phyloP scores from a whole-genome alignment of 1,140 invertebrate genomes.

The Ditylenchus dipsaci region DNA sequence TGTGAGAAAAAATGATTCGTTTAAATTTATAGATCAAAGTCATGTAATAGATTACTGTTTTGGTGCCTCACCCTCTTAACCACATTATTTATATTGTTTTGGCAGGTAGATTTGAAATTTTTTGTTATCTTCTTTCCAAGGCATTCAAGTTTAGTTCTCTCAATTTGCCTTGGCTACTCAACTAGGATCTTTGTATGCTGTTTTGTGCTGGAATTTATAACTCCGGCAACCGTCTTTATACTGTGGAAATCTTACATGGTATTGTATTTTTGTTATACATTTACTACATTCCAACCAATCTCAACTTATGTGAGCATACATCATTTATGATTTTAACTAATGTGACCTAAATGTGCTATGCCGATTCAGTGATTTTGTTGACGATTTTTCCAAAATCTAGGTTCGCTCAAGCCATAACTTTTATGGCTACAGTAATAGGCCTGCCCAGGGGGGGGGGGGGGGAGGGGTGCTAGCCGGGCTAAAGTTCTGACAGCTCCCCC shows the following conservation, averaged over 20 bases:
- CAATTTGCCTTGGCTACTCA: constrained; percentile 46
- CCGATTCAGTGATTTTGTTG: no score
- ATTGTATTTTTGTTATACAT: constrained; percentile 60
- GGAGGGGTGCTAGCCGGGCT: no score
- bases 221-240: constrained; percentile 41
- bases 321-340: no score
- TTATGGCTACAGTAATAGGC: no score
- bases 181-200: constrained; percentile 39
- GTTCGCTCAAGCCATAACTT: no score
- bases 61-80: constrained; percentile 61
- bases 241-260: constrained; percentile 46
- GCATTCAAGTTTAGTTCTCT: constrained; percentile 42
- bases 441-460: no score
- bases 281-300: constrained; percentile 54
- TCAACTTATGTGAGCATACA: neutral
- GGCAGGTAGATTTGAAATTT: constrained; percentile 26
- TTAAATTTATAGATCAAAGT: constrained; percentile 68
- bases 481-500: no score
- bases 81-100: constrained; percentile 55
- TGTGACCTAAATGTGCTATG: no score
- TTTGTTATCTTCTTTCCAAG: neutral
- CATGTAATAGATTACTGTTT: constrained; percentile 63
- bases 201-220: constrained; percentile 41
- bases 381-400: no score
- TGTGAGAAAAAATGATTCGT: neutral